phyloP scores from a whole-genome alignment of 2,113 vertebrate species.

The Macrotus californicus region DNA sequence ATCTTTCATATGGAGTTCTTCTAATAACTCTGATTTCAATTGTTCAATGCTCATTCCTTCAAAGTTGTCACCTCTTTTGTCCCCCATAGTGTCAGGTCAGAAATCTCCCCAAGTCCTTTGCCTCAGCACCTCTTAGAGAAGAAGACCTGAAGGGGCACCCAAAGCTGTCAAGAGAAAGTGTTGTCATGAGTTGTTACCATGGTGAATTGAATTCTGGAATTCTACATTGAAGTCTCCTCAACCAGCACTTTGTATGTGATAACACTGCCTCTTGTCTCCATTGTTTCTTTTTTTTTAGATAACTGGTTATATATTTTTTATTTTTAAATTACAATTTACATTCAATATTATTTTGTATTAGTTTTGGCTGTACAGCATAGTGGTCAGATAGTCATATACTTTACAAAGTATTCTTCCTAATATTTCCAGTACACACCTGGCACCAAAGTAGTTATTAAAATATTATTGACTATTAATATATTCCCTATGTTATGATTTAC shows the following conservation, averaged over 20 bases:
- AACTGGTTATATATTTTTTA: not conserved
- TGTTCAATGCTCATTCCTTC: not conserved
- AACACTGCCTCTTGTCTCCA: not conserved
- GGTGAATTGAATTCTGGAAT: not conserved
- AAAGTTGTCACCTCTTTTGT: not conserved
- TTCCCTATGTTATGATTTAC: not conserved
- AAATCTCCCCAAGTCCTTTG: not conserved
- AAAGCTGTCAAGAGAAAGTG: not conserved
- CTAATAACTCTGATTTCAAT: conserved; percentile 66
- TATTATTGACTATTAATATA: not conserved
- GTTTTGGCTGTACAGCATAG: not conserved
- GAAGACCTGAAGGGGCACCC: not conserved
- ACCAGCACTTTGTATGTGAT: not conserved
- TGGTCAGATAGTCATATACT: not conserved
- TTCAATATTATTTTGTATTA: not conserved
- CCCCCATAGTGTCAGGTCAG: conserved; percentile 35
- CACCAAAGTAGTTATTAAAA: not conserved
- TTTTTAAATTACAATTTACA: not conserved
- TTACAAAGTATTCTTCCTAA: not conserved
- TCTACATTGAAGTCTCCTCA: not conserved
- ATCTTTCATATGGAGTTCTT: conserved; percentile 67
- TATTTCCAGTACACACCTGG: not conserved
- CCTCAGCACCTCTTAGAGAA: not conserved
- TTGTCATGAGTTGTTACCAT: not conserved
- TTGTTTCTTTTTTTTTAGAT: not conserved